A percentile compares a stretch with the other conserved stretches of the same genome.
Conservation (phyloP, 1,140 invertebrate genomes). For the Episyrphus balteatus region DNA sequence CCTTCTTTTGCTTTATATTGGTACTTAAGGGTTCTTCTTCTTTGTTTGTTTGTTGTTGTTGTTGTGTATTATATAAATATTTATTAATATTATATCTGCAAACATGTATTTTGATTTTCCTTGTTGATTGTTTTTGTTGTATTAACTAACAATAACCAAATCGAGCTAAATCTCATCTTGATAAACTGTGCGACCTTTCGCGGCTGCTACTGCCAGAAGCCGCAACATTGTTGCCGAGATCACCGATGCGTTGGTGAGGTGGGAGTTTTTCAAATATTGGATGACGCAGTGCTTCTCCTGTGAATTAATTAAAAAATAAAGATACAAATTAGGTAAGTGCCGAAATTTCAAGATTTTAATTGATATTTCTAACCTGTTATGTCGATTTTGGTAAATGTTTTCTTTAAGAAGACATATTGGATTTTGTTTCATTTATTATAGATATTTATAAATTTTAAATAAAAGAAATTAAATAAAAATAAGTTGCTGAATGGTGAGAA, state of each 20-base stretch:
- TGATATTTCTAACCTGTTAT: neutral
- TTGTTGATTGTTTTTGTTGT: constrained; percentile 9
- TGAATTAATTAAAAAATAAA: neutral
- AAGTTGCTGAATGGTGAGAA: no score
- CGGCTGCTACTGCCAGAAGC: constrained; percentile 33
- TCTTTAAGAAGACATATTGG: neutral
- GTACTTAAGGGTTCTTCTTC: neutral
- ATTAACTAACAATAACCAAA: constrained; percentile 38
- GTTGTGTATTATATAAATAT: neutral
- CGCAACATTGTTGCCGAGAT: constrained; percentile 25
- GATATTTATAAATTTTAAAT: no score
- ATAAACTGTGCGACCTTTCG: constrained; percentile 35
- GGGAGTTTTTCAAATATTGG: constrained; percentile 86
- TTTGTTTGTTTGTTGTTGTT: neutral
- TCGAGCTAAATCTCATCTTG: constrained; percentile 38
- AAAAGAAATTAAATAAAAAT: no score
- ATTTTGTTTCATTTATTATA: no score
- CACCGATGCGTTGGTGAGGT: constrained; percentile 55
- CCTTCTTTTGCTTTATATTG: no score
- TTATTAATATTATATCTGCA: no score
- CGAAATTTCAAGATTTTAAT: neutral
- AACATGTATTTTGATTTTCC: no score
- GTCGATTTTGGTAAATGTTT: neutral
- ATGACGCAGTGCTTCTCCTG: constrained; percentile 74
- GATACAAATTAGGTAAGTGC: neutral